phyloP scores from a whole-genome alignment of 2,113 vertebrate species.

The Microtus ochrogaster region DNA sequence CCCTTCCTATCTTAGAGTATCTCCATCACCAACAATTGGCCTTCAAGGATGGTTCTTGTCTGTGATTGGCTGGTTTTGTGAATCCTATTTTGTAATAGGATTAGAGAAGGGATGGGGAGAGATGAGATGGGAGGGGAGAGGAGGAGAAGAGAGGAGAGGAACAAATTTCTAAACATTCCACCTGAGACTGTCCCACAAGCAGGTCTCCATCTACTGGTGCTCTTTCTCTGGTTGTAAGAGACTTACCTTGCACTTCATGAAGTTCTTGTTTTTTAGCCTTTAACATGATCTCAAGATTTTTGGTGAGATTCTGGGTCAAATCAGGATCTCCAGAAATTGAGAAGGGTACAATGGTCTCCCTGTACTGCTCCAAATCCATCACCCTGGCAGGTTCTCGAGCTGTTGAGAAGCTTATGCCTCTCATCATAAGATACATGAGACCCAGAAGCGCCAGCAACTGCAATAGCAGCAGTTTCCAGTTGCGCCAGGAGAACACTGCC shows the following conservation, averaged over 20 bases:
- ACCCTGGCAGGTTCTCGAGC: constrained; percentile 84
- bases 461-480: constrained; percentile 95
- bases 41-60: neutral
- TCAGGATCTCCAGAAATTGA: constrained; percentile 77
- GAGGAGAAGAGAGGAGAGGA: neutral
- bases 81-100: too few species aligned
- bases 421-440: constrained; percentile 90
- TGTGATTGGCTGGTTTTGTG: neutral
- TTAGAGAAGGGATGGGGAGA: neutral
- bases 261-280: constrained; percentile 83
- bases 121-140: neutral
- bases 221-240: constrained; percentile 33
- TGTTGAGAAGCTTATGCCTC: constrained; percentile 88
- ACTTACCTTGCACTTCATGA: constrained; percentile 89
- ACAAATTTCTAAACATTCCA: neutral
- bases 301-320: constrained; percentile 82
- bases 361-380: constrained; percentile 90
- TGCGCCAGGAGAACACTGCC: constrained; percentile 94
- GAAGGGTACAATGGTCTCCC: constrained; percentile 91
- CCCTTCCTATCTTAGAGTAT: neutral
- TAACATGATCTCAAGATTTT: constrained; percentile 87
- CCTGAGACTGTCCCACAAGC: neutral
- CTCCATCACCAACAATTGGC: neutral
- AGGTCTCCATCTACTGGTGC: neutral
- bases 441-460: constrained; percentile 95